Evolutionary conservation across 2,797 vertebrate species (phyloP).

Genomic region (Notolepis coatsorum): DNA sequence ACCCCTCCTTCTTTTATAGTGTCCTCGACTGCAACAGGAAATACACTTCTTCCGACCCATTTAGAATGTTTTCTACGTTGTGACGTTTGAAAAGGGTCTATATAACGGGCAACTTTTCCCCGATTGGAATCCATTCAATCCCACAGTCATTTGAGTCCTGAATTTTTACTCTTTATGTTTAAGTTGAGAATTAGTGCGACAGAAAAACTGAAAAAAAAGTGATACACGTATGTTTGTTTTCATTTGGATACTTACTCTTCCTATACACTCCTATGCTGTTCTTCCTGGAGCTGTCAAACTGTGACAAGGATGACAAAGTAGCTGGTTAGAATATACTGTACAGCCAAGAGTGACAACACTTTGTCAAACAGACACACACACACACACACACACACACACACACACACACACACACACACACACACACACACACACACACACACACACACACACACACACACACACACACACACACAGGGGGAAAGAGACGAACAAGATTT

Average conservation of each 20-base stretch:
- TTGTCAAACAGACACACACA: constrained; percentile 48
- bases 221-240: not conserved
- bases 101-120: too few relatives aligned
- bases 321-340: not conserved
- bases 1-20: too few relatives aligned
- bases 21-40: too few relatives aligned
- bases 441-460: constrained; percentile 4
- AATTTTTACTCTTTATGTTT: not conserved
- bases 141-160: not conserved
- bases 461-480: not conserved
- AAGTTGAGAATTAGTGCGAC: not conserved
- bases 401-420: constrained; percentile 14
- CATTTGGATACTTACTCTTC: constrained; percentile 76
- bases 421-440: constrained; percentile 14
- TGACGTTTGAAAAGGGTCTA: too few relatives aligned
- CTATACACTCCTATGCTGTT: constrained; percentile 80
- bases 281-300: constrained; percentile 74
- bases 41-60: too few relatives aligned
- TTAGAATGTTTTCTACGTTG: too few relatives aligned
- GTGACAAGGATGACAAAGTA: constrained; percentile 45
- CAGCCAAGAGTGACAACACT: not conserved
- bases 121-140: not conserved
- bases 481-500: too few relatives aligned
- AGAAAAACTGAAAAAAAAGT: constrained; percentile 27
- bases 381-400: constrained; percentile 30